phyloP scores from a whole-genome alignment of 1,140 invertebrate species.

The Trialeurodes vaporariorum region DNA sequence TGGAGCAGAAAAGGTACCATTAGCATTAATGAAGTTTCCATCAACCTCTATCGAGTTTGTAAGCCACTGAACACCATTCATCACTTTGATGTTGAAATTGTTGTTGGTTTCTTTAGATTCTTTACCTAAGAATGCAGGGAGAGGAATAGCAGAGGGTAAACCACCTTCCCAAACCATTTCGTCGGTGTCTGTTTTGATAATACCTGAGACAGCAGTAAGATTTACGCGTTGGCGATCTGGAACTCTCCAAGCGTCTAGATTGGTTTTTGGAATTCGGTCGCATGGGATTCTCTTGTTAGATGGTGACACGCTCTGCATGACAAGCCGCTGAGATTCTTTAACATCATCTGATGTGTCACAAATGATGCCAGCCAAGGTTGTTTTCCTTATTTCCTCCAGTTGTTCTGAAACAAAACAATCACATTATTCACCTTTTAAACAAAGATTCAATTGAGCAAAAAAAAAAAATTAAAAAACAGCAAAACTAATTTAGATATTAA shows the following conservation, averaged over 20 bases:
- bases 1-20: not conserved
- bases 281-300: not conserved
- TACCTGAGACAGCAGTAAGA: not conserved
- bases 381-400: constrained; percentile 71
- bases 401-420: constrained; percentile 47
- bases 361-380: constrained; percentile 67
- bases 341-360: constrained; percentile 79
- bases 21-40: not conserved
- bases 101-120: not conserved
- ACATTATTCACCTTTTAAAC: no score
- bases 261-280: not conserved
- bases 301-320: constrained; percentile 47
- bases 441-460: no score
- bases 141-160: not conserved
- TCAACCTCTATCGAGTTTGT: not conserved
- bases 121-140: not conserved
- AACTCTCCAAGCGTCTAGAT: not conserved
- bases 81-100: not conserved
- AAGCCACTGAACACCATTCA: not conserved
- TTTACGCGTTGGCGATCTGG: not conserved
- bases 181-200: not conserved
- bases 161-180: not conserved
- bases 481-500: not conserved
- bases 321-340: constrained; percentile 54
- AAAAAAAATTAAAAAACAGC: not conserved